phyloP scores from a whole-genome alignment of 2,888 invertebrate species.

The Pterostichus niger region DNA sequence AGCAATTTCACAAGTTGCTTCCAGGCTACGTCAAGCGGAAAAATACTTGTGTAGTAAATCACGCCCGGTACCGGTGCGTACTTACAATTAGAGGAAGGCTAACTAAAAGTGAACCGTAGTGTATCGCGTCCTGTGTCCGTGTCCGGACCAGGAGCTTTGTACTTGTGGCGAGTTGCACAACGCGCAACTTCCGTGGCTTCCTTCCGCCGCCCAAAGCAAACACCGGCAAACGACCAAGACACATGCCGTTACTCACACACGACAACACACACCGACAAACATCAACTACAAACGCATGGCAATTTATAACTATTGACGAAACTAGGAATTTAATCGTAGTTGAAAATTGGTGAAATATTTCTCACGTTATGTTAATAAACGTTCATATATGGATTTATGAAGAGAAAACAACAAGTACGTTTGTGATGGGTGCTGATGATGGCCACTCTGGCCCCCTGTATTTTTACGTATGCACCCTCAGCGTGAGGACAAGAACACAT shows the following conservation, averaged over 20 bases:
- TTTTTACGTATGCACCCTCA: constrained; percentile 40
- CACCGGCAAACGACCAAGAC: constrained; percentile 28
- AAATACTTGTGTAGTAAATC: constrained; percentile 25
- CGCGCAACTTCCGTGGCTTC: constrained; percentile 68
- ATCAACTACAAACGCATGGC: background rate
- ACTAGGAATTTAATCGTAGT: no score
- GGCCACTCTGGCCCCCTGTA: no score
- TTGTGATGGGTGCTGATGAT: no score
- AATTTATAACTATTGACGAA: no score
- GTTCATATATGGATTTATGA: no score
- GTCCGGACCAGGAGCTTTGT: constrained; percentile 68
- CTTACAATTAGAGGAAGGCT: constrained; percentile 72
- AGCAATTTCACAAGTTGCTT: constrained; percentile 23
- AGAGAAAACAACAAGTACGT: no score
- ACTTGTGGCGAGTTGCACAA: background rate
- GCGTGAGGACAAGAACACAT: background rate
- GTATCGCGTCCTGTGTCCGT: constrained; percentile 66
- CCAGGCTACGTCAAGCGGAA: constrained; percentile 1
- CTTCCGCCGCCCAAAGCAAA: constrained; percentile 53
- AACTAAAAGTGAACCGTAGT: constrained; percentile 72
- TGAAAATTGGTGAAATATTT: no score
- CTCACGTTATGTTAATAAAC: no score
- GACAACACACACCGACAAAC: background rate
- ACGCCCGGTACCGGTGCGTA: constrained; percentile 68
- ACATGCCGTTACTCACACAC: background rate